Base-by-base conservation (phyloP, 2,888 invertebrate species). In the Capitulum mitella region DNA sequence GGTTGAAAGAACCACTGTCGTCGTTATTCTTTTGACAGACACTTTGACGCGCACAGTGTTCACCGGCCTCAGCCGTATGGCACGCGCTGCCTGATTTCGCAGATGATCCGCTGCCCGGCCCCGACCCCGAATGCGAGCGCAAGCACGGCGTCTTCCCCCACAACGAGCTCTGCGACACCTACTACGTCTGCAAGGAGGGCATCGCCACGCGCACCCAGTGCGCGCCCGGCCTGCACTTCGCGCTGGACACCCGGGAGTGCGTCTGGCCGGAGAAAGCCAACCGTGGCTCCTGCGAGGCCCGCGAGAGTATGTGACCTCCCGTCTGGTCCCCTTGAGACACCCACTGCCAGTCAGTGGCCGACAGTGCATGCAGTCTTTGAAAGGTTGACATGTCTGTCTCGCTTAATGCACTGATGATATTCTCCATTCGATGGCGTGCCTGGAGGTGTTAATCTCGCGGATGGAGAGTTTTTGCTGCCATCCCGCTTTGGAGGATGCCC, bases 111-210 rank as follows among this genome's bases (percentile, higher is more conserved):
- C n/a, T 3, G n/a, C 26, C n/a, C 26, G 58, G 58, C 87, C 90
- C 91, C 86, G 95, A 95, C 85, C 94, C 94, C 16, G 88, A 89
- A 79, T 89, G 90, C 80, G 92, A 93, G 84, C 95, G 94, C 81
- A 90, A 91, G 83, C 94, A 95, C 86, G 95, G 95, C 77, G 94
- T 94, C 90, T 96, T 95, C 87, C 92, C 94, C 64, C 93, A 95
- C 88, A 94, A 94, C 14, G 93, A 94, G 84, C 88, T 93, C n/a
- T 95, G 95, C 88, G 92, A 94, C 86, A 86, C 93, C 82, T 95
- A 94, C 90, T 93, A 89, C 89, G 94, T 94, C 87, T 95, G 95
- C 85, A 93, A 94, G 84, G 93, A 94, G 82, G 94, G 95, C 78
- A n/a, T 79, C 32, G 54, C 79, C 54, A 92, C 92, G 46, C 88